Percentiles rank a stretch among this genome's conserved stretches.
phyloP scores from a whole-genome alignment of 2,888 invertebrate species.

The Crepidodera aurea region DNA sequence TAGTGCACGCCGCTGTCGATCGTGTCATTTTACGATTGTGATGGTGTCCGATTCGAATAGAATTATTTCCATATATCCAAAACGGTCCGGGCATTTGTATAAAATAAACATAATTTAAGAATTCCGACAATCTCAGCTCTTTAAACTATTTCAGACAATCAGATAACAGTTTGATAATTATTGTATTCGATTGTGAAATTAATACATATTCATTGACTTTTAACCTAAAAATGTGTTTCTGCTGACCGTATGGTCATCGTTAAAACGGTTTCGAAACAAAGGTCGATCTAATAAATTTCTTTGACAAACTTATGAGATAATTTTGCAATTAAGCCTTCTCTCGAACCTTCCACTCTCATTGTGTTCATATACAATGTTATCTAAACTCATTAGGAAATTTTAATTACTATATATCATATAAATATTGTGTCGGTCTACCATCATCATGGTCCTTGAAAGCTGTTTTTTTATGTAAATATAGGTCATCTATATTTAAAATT shows the following conservation, averaged over 20 bases:
- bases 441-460: background rate
- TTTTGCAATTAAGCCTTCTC: conserved; percentile 17
- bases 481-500: too few species aligned
- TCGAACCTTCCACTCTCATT: conserved; percentile 1
- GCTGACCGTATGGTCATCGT: conserved; percentile 18
- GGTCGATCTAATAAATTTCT: conserved; percentile 29
- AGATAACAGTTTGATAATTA: conserved; percentile 24
- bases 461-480: background rate
- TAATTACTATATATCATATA: conserved; percentile 3
- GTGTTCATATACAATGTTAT: conserved; percentile 9
- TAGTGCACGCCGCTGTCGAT: conserved; percentile 1
- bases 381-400: conserved; percentile 6
- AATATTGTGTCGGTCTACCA: background rate
- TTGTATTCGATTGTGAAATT: conserved; percentile 28
- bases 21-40: conserved; percentile 8
- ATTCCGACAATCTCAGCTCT: conserved; percentile 18
- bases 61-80: conserved; percentile 7
- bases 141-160: conserved; percentile 27
- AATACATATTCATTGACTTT: conserved; percentile 35
- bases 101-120: conserved; percentile 22
- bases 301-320: conserved; percentile 15
- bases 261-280: conserved; percentile 20
- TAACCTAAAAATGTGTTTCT: conserved; percentile 21
- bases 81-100: conserved; percentile 13
- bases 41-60: conserved; percentile 14